These are phyloP conservation scores for Aurelia aurita DNA, from an alignment of 30 jellyfish, hydroid and myxozoan species.

Conservation along the genomic window DNA sequence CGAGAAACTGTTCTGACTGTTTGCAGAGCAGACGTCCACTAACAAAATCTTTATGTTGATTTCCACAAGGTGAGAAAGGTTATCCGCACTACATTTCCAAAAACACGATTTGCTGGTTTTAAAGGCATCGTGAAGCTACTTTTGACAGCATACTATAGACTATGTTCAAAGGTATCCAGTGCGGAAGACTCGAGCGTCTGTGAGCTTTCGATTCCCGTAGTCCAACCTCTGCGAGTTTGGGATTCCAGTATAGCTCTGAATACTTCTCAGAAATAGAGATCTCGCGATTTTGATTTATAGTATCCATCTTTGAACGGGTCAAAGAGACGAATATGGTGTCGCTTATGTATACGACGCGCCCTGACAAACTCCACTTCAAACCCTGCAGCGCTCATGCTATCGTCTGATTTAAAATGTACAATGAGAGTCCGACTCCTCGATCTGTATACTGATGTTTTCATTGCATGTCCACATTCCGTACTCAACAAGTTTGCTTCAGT, in stretches of 20 bases:
- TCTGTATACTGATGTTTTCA: constrained; percentile 16
- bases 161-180: too few relatives aligned
- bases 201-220: too few relatives aligned
- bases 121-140: too few relatives aligned
- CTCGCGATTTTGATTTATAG: constrained; percentile 51
- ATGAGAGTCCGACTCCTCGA: constrained; percentile 50
- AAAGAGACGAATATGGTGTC: constrained; percentile 58
- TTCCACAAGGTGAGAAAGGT: too few relatives aligned
- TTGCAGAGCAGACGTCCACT: too few relatives aligned
- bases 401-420: constrained; percentile 59
- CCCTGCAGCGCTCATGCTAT: constrained; percentile 53
- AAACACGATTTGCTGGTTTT: too few relatives aligned
- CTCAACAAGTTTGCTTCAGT: constrained; percentile 24
- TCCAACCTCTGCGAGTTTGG: too few relatives aligned
- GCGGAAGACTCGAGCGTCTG: too few relatives aligned
- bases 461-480: constrained; percentile 56
- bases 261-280: constrained; percentile 30
- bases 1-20: too few relatives aligned
- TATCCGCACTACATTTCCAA: too few relatives aligned
- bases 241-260: not conserved
- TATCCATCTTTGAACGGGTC: constrained; percentile 63
- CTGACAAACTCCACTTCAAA: constrained; percentile 46
- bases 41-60: too few relatives aligned
- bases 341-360: constrained; percentile 28
- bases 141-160: too few relatives aligned